Percentiles rank a stretch among this genome's conserved stretches.
Evolutionary conservation across 2,797 vertebrate species (phyloP).

Genomic region (Phrynocephalus guinanensis): DNA sequence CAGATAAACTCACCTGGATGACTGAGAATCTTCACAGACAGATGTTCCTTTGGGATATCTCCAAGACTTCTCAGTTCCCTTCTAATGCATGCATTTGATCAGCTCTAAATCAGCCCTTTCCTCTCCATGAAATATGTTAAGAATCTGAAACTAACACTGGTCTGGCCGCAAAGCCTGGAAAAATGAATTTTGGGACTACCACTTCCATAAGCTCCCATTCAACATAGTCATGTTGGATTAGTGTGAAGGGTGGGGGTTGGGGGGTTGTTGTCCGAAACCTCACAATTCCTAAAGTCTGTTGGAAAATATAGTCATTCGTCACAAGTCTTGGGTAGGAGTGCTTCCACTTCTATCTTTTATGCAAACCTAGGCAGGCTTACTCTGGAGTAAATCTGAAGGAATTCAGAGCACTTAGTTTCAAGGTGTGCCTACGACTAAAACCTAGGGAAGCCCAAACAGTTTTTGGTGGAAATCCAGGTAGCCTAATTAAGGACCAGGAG

Average conservation of each 20-base stretch:
- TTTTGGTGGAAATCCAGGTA: too few species aligned
- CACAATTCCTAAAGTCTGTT: too few species aligned
- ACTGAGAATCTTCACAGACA: too few species aligned
- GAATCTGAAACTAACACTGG: not conserved
- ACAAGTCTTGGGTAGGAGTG: too few species aligned
- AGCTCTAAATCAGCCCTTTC: constrained; percentile 7
- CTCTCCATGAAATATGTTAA: not conserved
- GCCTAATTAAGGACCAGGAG: too few species aligned
- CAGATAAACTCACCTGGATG: too few species aligned
- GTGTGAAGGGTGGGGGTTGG: not conserved
- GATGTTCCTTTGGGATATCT: not conserved
- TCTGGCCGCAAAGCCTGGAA: not conserved
- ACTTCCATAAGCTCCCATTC: not conserved
- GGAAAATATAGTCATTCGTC: too few species aligned
- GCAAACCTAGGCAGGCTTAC: too few species aligned
- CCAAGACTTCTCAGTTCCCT: not conserved
- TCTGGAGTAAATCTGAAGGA: too few species aligned
- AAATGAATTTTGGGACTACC: not conserved
- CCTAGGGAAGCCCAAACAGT: not conserved
- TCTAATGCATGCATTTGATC: not conserved
- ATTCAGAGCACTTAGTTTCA: not conserved
- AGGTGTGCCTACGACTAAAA: not conserved
- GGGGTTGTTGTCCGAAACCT: not conserved
- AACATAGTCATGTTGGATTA: not conserved
- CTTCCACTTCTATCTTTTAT: too few species aligned